Conservation (phyloP, 2,113 vertebrate genomes). For the Larimichthys polyactis region DNA sequence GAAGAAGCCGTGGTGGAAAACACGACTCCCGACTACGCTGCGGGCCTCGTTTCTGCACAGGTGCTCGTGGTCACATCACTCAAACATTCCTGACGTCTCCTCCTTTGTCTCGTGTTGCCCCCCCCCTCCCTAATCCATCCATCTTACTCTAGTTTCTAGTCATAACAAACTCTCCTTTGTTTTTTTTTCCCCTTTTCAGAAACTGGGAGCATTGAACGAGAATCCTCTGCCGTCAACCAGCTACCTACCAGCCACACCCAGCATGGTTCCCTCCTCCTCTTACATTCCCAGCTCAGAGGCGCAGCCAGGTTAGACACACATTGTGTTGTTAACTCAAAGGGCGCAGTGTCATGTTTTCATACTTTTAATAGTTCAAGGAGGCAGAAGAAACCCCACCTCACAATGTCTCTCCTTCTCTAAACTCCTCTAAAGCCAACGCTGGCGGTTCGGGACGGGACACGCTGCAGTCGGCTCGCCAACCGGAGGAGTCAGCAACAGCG, state of each 20-base stretch:
- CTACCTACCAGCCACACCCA: conserved; percentile 96
- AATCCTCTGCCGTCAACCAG: conserved; percentile 96
- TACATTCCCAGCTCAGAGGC: conserved; percentile 94
- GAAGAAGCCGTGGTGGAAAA: conserved; percentile 95
- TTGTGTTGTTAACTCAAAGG: not conserved
- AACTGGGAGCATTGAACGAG: conserved; percentile 94
- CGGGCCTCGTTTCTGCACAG: conserved; percentile 97
- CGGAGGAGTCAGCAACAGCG: conserved; percentile 88
- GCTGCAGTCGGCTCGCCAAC: conserved; percentile 89
- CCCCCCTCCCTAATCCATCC: not conserved
- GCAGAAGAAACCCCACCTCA: not conserved
- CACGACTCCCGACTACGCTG: conserved; percentile 97
- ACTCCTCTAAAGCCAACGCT: conserved; percentile 65
- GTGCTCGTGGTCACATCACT: conserved; percentile 68
- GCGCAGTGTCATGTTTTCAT: not conserved
- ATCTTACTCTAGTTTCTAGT: not conserved
- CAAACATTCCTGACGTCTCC: not conserved
- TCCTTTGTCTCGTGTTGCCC: not conserved
- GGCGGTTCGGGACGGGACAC: conserved; percentile 90
- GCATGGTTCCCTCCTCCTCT: conserved; percentile 95
- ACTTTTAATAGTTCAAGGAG: not conserved
- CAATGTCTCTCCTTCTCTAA: not conserved
- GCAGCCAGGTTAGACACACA: conserved; percentile 77
- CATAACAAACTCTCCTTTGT: not conserved
- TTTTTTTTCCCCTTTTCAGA: conserved; percentile 82